phyloP scores from a whole-genome alignment of 23 tunicate species.

The Phallusia fumigata region DNA sequence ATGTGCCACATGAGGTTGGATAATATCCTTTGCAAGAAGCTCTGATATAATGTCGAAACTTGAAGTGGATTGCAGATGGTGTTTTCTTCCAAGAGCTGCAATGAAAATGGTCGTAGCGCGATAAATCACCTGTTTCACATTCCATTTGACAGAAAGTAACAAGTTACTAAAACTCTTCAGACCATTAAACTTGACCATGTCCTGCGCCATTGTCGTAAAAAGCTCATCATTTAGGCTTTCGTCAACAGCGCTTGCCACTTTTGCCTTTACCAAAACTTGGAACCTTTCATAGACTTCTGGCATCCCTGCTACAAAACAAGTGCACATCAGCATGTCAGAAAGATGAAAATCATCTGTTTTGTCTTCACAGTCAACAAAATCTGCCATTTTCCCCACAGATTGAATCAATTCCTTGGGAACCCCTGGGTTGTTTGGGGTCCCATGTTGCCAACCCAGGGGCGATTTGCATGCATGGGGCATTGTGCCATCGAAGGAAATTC shows the following conservation, averaged over 20 bases:
- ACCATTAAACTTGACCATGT: background rate
- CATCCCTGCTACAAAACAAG: constrained; percentile 33
- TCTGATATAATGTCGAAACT: constrained; percentile 13
- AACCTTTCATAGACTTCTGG: constrained; percentile 21
- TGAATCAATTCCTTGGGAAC: constrained; percentile 15
- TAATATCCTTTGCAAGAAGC: background rate
- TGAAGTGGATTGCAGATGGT: background rate
- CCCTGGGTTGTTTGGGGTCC: constrained; percentile 7
- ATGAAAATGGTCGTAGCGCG: constrained; percentile 21
- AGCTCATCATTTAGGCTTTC: background rate
- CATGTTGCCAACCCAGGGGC: constrained; percentile 39
- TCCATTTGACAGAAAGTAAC: background rate
- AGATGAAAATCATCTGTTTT: constrained; percentile 14
- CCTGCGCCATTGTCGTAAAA: background rate
- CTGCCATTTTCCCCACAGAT: constrained; percentile 10
- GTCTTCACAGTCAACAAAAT: constrained; percentile 6
- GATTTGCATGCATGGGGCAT: constrained; percentile 42
- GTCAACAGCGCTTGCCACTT: background rate
- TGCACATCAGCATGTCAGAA: constrained; percentile 18
- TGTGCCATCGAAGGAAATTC: constrained; percentile 43
- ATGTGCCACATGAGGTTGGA: background rate
- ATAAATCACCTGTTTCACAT: constrained; percentile 18
- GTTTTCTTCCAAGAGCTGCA: constrained; percentile 20
- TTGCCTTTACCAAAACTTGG: background rate
- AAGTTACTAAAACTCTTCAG: background rate